Evolutionary conservation across 2,888 invertebrate species (phyloP).

Genomic region (Vandiemenella viatica): DNA sequence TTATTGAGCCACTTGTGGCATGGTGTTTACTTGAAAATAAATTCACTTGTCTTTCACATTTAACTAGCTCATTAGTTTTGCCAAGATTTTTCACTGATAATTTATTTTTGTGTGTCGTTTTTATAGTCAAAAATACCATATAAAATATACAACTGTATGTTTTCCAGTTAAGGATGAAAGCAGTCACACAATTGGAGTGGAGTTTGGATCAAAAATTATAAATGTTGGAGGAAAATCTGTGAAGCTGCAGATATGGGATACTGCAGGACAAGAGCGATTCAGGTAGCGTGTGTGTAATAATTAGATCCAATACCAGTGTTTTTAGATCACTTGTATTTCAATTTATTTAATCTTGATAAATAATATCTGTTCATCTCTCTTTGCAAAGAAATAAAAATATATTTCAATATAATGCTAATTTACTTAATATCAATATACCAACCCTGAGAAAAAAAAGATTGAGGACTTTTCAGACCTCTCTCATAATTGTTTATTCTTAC

Average conservation of each 20-base stretch:
- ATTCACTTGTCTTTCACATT: too few relatives aligned
- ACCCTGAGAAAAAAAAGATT: too few relatives aligned
- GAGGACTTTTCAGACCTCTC: too few relatives aligned
- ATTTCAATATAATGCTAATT: too few relatives aligned
- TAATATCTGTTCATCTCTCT: not conserved
- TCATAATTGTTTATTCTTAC: too few relatives aligned
- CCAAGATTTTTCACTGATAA: too few relatives aligned
- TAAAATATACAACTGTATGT: not conserved
- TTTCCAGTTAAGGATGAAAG: slow-evolving; percentile 63
- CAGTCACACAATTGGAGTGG: slow-evolving; percentile 73
- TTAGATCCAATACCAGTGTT: not conserved
- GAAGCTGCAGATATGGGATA: slow-evolving; percentile 69
- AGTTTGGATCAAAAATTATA: slow-evolving; percentile 74
- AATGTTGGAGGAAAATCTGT: slow-evolving; percentile 69
- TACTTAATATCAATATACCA: too few relatives aligned
- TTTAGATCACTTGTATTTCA: not conserved
- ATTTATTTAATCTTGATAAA: not conserved
- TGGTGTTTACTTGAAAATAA: too few relatives aligned
- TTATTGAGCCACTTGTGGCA: too few relatives aligned
- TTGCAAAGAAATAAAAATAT: not conserved
- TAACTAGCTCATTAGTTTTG: too few relatives aligned
- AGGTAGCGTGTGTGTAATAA: slow-evolving; percentile 20
- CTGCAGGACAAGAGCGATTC: slow-evolving; percentile 34
- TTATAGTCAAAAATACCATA: too few relatives aligned
- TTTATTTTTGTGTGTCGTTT: too few relatives aligned